These are phyloP conservation scores for Pituophis catenifer DNA, from an alignment of 2,113 vertebrate genomes.

Conservation along the genomic window DNA sequence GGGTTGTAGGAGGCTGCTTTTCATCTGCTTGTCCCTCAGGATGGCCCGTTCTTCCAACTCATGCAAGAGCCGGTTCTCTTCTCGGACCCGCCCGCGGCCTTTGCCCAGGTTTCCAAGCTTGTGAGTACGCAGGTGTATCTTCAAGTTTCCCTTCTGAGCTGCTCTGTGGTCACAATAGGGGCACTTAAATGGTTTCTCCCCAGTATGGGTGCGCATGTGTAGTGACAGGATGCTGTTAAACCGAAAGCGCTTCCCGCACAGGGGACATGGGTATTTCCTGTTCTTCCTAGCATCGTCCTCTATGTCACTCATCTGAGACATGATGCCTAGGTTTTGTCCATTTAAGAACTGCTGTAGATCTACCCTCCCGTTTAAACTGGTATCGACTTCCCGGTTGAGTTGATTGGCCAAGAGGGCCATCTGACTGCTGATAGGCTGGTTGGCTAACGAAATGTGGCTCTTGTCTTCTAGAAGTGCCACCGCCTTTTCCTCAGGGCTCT, in stretches of 20 bases:
- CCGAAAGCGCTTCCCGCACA: constrained; percentile 96
- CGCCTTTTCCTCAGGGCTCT: constrained; percentile 87
- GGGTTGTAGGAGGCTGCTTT: constrained; percentile 85
- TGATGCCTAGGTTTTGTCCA: constrained; percentile 96
- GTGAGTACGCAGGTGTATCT: constrained; percentile 97
- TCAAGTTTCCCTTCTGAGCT: constrained; percentile 96
- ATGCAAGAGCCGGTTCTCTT: constrained; percentile 94
- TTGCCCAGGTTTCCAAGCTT: constrained; percentile 97
- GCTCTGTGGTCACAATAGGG: constrained; percentile 98
- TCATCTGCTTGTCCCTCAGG: constrained; percentile 94
- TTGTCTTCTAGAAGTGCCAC: constrained; percentile 88
- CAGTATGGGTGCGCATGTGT: constrained; percentile 98
- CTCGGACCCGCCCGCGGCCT: constrained; percentile 92
- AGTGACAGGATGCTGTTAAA: constrained; percentile 99
- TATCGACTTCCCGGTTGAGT: constrained; percentile 91
- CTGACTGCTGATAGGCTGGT: constrained; percentile 92
- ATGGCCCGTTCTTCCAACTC: constrained; percentile 97
- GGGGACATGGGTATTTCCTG: constrained; percentile 94
- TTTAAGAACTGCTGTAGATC: constrained; percentile 98
- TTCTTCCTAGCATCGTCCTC: constrained; percentile 97
- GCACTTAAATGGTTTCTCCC: constrained; percentile 98
- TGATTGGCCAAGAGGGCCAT: constrained; percentile 96
- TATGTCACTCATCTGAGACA: constrained; percentile 99
- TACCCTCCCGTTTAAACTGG: constrained; percentile 89
- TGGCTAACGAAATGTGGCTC: constrained; percentile 85